Evolutionary conservation across 2,888 invertebrate genomes (phyloP).

Genomic region (Mesorhabditis sp.): DNA sequence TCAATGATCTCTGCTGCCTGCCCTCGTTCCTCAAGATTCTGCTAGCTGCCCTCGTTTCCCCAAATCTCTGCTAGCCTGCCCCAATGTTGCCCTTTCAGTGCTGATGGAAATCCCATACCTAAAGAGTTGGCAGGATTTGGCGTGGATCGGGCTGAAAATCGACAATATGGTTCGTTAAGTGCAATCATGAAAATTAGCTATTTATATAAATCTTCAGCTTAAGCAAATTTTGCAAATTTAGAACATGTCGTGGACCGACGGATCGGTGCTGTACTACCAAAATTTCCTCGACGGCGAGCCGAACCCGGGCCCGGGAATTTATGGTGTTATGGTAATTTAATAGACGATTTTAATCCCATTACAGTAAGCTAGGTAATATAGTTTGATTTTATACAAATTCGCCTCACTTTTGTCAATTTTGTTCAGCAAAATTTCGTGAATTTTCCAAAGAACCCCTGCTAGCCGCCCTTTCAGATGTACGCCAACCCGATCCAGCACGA

Average conservation of each 20-base stretch:
- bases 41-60: no score
- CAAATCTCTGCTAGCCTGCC: no score
- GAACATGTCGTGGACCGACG: not conserved
- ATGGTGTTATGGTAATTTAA: not conserved
- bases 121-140: constrained; percentile 2
- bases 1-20: no score
- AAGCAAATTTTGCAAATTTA: not conserved
- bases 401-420: no score
- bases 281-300: not conserved
- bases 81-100: not conserved
- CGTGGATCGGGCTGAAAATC: constrained; percentile 2
- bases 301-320: not conserved
- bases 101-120: not conserved
- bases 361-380: no score
- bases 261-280: not conserved
- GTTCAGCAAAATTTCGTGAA: no score
- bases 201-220: not conserved
- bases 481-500: constrained; percentile 1
- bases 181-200: not conserved
- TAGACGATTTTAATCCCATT: no score
- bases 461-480: not conserved
- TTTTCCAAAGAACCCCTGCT: no score
- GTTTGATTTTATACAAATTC: no score
- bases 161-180: not conserved
- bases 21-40: no score